Base-by-base conservation (phyloP, 2,113 vertebrate species). In the Lampris megalopsis region DNA sequence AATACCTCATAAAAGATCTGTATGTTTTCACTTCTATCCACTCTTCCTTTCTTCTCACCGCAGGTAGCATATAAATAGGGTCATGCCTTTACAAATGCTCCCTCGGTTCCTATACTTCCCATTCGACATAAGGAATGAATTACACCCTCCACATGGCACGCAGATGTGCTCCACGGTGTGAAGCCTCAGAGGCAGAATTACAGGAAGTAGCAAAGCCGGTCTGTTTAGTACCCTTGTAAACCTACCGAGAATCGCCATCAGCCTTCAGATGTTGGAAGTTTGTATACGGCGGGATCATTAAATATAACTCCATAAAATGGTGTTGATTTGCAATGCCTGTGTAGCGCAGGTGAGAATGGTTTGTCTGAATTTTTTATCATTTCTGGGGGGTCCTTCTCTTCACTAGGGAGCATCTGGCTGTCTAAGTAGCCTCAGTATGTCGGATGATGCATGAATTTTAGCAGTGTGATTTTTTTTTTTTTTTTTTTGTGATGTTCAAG, bases 111-210 rank as follows among this genome's bases (percentile, higher is more conserved):
- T 24, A 54, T 65, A 11, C 60, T 62, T 75, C 70, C 49, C 45
- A 64, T 42, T 38, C 50, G 42, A 56, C 66, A 45, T 52, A 64
- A n/a, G 63, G 53, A 37, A 57, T 42, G 41, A 48, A 59, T 48
- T 69, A 8, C 24, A 24, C 47, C 13, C 7, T 49, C 68, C 80
- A 83, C 76, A 71, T 82, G 80, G 65, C 42, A 36, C 9, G 62
- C 80, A 74, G 40, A 71, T 82, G 80, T 49, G 53, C 10, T 9
- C 45, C 63, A 50, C 40, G 9, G 40, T 59, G 37, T 5, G 9
- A 59, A 59, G 36, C 35, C 24, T 11, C 45, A 65, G 63, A 38
- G 35, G 57, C 36, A 40, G 45, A 49, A 48, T 36, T 50, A 52
- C 64, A 66, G 64, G 49, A 66, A 66, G 64, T 52, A 40, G 43